Evolutionary conservation across 2,113 vertebrate species (phyloP).

Genomic region (Pteronura brasiliensis): DNA sequence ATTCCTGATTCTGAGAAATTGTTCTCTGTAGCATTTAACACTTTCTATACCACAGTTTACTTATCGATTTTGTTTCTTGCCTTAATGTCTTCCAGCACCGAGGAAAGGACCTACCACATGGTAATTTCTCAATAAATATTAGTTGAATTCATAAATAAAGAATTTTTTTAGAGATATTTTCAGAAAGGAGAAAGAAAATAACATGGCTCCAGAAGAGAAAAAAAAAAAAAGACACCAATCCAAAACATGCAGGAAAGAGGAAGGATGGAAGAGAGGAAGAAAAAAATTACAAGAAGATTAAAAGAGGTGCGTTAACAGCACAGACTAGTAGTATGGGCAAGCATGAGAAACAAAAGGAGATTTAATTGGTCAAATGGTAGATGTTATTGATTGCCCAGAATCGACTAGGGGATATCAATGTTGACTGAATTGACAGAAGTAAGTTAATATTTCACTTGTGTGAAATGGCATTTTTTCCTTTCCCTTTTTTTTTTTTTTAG

Average conservation of each 20-base stretch:
- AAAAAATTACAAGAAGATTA: background rate
- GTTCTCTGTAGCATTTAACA: background rate
- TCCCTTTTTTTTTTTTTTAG: background rate
- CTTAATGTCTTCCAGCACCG: background rate
- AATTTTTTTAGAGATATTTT: background rate
- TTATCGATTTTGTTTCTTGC: background rate
- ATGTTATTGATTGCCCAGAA: background rate
- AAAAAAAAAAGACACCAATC: background rate
- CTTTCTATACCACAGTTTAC: background rate
- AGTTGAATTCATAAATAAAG: background rate
- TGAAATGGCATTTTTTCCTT: background rate
- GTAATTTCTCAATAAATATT: background rate
- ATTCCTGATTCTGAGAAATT: background rate
- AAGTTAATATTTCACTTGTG: conserved; percentile 37
- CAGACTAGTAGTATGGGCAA: background rate
- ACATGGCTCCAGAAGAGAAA: background rate
- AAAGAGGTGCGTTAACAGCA: background rate
- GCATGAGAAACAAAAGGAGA: background rate
- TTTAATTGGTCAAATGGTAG: background rate
- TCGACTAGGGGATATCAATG: background rate
- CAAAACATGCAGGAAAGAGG: background rate
- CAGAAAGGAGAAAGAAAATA: conserved; percentile 7
- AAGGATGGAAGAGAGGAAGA: background rate
- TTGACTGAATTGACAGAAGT: conserved; percentile 12
- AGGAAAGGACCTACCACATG: background rate